Evolutionary conservation across 2,888 invertebrate genomes (phyloP).

Genomic region (Heliconius cydno): DNA sequence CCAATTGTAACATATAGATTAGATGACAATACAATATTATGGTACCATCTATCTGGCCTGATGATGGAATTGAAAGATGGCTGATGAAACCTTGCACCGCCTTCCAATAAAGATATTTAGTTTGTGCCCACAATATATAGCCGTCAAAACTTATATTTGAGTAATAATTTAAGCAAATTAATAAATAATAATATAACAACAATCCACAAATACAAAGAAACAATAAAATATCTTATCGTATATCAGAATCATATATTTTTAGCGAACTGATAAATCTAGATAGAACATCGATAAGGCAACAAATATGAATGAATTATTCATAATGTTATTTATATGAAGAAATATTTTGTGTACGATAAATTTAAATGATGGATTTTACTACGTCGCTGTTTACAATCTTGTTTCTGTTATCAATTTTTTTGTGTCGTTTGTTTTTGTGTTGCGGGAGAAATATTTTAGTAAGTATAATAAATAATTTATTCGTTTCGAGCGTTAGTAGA

Average conservation of each 20-base stretch:
- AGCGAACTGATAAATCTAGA: conserved; percentile 36
- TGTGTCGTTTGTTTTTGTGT: background rate
- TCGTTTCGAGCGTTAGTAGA: background rate
- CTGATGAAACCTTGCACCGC: no score
- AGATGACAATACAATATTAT: no score
- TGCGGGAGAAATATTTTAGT: background rate
- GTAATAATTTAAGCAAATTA: background rate
- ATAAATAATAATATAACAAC: background rate
- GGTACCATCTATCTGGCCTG: no score
- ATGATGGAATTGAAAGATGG: no score
- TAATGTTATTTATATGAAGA: conserved; percentile 30
- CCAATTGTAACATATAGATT: no score
- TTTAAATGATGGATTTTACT: conserved; percentile 36
- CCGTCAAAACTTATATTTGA: background rate
- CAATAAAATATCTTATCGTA: conserved; percentile 18
- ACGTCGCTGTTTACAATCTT: conserved; percentile 11
- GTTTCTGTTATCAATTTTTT: conserved; percentile 8
- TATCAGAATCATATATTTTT: conserved; percentile 35
- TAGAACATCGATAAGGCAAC: conserved; percentile 28
- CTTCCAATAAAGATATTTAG: no score
- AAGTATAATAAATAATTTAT: background rate
- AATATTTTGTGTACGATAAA: conserved; percentile 30
- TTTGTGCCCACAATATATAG: no score
- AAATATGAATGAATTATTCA: conserved; percentile 45
- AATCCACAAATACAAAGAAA: background rate